Conservation (phyloP, 2,113 vertebrate genomes). For the Aepyceros melampus region DNA sequence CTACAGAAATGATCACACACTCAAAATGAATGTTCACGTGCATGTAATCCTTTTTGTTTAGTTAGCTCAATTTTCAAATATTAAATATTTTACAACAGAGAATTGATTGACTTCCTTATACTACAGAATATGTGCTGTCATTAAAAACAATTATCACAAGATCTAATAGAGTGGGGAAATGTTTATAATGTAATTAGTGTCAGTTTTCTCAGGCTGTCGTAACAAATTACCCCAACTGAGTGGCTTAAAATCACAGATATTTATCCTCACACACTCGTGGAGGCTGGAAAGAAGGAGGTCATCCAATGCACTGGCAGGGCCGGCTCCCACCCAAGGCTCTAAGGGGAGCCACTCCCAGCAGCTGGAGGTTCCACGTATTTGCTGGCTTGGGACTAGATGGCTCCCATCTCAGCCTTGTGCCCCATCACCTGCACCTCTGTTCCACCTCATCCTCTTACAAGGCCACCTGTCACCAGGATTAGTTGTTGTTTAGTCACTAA, state of each 20-base stretch:
- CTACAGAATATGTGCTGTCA: neutral
- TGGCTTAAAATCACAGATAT: neutral
- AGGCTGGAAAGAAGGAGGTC: neutral
- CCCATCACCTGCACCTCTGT: neutral
- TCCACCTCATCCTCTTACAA: neutral
- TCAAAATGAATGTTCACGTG: neutral
- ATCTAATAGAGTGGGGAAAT: neutral
- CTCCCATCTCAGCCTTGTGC: neutral
- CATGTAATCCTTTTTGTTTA: neutral
- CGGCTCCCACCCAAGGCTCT: neutral
- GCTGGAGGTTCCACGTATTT: neutral
- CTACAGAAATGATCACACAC: neutral
- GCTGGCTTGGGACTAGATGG: fast-evolving
- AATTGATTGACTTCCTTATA: neutral
- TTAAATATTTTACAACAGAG: neutral
- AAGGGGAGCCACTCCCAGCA: neutral
- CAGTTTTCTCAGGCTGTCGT: neutral
- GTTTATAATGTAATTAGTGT: neutral
- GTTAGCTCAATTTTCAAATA: neutral
- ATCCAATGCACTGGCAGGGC: neutral
- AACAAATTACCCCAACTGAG: neutral
- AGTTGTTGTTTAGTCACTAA: neutral
- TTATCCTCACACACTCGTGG: neutral
- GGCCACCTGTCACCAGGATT: neutral
- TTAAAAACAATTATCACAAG: neutral